Percentiles rank a stretch among this genome's conserved stretches.
These are phyloP conservation scores for Rhea pennata DNA, from an alignment of 2,113 vertebrate genomes.

Conservation along the genomic window DNA sequence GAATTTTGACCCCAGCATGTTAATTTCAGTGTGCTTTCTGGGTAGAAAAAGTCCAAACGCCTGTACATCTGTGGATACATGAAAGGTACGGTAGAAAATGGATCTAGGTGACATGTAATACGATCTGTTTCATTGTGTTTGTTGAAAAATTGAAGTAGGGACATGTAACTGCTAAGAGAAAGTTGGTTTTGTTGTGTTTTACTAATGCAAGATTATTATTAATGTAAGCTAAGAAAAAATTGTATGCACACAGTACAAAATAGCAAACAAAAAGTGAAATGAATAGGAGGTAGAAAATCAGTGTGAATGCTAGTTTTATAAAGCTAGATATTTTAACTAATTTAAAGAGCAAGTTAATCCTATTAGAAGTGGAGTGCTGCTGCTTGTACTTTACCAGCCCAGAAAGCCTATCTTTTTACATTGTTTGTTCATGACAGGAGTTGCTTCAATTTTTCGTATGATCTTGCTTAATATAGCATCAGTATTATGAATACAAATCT, in stretches of 20 bases:
- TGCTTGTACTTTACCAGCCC: not conserved
- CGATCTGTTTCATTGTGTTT: not conserved
- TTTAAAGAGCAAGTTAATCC: conserved; percentile 42
- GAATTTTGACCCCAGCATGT: not conserved
- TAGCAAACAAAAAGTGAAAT: conserved; percentile 8
- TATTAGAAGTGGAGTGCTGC: not conserved
- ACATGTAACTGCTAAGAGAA: conserved; percentile 6
- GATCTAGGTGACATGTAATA: not conserved
- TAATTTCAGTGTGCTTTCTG: not conserved
- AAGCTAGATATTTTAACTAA: not conserved
- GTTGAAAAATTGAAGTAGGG: not conserved
- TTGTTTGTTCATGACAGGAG: not conserved
- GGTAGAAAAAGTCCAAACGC: not conserved
- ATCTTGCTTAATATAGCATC: not conserved
- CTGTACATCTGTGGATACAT: not conserved
- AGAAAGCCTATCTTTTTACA: not conserved
- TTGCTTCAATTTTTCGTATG: not conserved
- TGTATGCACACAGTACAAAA: not conserved
- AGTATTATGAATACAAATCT: not conserved
- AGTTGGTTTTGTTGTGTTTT: not conserved
- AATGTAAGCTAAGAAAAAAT: conserved; percentile 41
- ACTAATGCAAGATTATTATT: not conserved
- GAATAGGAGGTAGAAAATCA: not conserved
- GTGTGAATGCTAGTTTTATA: conserved; percentile 16
- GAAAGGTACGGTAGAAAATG: not conserved